These are phyloP conservation scores for Abrostola triplasia DNA, from an alignment of 2,888 invertebrate genomes.

Conservation along the genomic window DNA sequence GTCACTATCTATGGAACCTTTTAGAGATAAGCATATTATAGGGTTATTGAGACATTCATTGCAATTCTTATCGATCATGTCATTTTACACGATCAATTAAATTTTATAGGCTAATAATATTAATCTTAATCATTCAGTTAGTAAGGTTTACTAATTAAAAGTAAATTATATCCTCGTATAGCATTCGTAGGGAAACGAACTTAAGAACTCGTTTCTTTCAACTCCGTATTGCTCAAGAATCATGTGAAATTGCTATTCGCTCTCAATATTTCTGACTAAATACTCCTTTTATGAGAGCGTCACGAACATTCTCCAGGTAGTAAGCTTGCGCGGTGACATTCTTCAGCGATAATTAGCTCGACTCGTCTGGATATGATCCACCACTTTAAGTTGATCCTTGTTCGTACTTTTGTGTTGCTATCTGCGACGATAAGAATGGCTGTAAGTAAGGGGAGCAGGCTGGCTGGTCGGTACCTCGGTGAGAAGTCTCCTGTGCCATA, in stretches of 20 bases:
- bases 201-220: constrained; percentile 6
- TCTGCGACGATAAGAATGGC: neutral
- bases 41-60: constrained; percentile 15
- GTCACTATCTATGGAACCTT: too few relatives aligned
- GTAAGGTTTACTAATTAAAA: constrained; percentile 4
- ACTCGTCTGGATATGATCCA: constrained; percentile 29
- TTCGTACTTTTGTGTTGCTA: neutral
- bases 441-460: neutral
- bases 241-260: constrained; percentile 6
- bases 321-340: constrained; percentile 50
- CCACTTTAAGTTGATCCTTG: constrained; percentile 40
- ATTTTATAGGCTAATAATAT: constrained; percentile 1
- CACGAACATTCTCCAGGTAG: constrained; percentile 30
- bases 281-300: constrained; percentile 32
- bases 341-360: constrained; percentile 52
- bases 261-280: constrained; percentile 27
- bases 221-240: neutral
- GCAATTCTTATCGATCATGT: neutral
- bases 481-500: constrained; percentile 15
- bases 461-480: constrained; percentile 20
- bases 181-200: too few relatives aligned
- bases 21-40: constrained; percentile 8
- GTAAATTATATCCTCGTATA: neutral
- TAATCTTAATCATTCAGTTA: constrained; percentile 22
- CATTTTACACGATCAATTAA: constrained; percentile 8